These are phyloP conservation scores for Phoxinus dragarum DNA, from an alignment of 2,797 vertebrate species.

Conservation along the genomic window DNA sequence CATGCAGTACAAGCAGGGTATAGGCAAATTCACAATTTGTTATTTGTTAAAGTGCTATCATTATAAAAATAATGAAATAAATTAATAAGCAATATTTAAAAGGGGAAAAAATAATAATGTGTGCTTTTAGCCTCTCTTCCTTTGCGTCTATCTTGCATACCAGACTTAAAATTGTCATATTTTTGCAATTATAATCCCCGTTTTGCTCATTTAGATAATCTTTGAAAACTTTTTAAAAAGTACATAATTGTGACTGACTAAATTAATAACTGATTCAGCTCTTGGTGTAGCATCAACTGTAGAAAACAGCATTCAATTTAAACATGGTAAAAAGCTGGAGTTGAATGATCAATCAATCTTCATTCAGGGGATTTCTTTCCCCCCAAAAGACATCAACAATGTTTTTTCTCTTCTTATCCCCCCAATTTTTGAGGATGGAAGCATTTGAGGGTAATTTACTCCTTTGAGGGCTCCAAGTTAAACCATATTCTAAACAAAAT, in stretches of 20 bases:
- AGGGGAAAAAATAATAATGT: background rate
- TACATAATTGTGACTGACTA: background rate
- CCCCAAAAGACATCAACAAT: background rate
- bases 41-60: background rate
- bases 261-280: background rate
- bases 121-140: background rate
- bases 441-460: slow-evolving; percentile 64
- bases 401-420: slow-evolving; percentile 15
- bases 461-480: slow-evolving; percentile 45
- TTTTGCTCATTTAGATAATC: background rate
- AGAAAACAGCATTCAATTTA: background rate
- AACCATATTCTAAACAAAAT: slow-evolving; percentile 50
- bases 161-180: background rate
- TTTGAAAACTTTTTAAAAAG: background rate
- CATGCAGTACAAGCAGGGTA: background rate
- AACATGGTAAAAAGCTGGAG: background rate
- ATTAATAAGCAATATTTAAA: background rate
- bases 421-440: slow-evolving; percentile 55
- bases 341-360: slow-evolving; percentile 12
- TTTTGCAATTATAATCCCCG: background rate
- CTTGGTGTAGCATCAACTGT: background rate
- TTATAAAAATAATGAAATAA: background rate
- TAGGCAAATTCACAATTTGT: background rate
- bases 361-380: background rate
- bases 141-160: background rate